These are phyloP conservation scores for Agrypnia vestita DNA, from an alignment of 1,140 invertebrate species.

Conservation along the genomic window DNA sequence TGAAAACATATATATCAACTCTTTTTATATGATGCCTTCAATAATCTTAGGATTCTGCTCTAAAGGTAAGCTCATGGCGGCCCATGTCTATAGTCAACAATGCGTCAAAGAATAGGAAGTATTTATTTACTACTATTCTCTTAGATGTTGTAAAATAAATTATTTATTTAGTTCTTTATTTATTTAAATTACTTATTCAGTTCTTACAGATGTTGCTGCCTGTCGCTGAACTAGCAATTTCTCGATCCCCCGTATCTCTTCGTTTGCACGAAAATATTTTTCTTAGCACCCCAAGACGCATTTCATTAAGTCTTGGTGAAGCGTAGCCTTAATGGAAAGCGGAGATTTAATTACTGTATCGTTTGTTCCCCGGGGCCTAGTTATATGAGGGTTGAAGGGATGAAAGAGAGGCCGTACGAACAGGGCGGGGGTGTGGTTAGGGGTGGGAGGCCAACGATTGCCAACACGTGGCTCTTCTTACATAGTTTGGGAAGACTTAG, in stretches of 20 bases:
- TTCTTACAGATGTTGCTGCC: too few species aligned
- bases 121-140: too few species aligned
- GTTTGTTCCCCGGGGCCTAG: constrained; percentile 7
- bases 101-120: too few species aligned
- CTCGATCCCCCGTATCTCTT: not conserved
- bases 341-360: constrained; percentile 34
- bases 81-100: too few species aligned
- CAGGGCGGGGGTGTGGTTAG: not conserved
- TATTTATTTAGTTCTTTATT: too few species aligned
- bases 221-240: too few species aligned
- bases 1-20: too few species aligned
- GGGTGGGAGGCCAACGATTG: not conserved
- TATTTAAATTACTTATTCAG: too few species aligned
- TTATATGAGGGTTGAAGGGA: constrained; percentile 7
- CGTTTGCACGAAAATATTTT: not conserved
- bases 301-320: constrained; percentile 30
- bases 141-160: too few species aligned
- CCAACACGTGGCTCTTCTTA: constrained; percentile 15
- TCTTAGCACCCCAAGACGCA: constrained; percentile 21
- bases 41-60: too few species aligned
- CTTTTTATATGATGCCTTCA: too few species aligned
- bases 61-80: too few species aligned
- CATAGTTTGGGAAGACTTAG: not conserved
- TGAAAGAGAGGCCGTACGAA: constrained; percentile 15
- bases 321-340: constrained; percentile 19